phyloP scores from a whole-genome alignment of 2,113 vertebrate species.

The Pandion haliaetus region DNA sequence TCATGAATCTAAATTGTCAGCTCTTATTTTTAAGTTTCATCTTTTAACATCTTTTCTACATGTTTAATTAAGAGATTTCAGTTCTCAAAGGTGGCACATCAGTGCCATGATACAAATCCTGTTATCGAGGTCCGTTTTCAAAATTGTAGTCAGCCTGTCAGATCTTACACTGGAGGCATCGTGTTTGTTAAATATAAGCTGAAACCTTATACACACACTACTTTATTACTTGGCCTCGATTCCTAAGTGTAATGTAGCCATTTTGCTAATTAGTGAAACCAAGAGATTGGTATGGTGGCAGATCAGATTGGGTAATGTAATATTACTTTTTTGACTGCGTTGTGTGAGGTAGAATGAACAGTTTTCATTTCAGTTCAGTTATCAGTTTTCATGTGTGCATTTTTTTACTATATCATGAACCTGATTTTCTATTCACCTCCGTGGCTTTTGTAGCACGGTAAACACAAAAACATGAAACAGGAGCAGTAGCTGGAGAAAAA shows the following conservation, averaged over 20 bases:
- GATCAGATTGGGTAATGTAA: not conserved
- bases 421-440: not conserved
- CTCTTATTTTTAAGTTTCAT: not conserved
- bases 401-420: not conserved
- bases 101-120: not conserved
- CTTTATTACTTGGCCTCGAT: not conserved
- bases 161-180: not conserved
- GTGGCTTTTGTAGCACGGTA: not conserved
- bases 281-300: not conserved
- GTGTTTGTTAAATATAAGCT: not conserved
- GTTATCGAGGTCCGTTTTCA: not conserved
- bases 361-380: not conserved
- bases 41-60: not conserved
- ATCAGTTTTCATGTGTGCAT: not conserved
- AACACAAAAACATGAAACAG: not conserved
- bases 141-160: not conserved
- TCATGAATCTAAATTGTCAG: not conserved
- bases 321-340: not conserved
- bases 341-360: not conserved
- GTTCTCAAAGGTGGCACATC: not conserved
- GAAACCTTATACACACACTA: not conserved
- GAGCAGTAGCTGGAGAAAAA: not conserved
- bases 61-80: not conserved
- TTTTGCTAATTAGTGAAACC: not conserved
- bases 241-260: not conserved